A percentile compares a stretch with the other conserved stretches of the same genome.
phyloP scores from a whole-genome alignment of 2,888 invertebrate species.

The Calliopum simillimum region DNA sequence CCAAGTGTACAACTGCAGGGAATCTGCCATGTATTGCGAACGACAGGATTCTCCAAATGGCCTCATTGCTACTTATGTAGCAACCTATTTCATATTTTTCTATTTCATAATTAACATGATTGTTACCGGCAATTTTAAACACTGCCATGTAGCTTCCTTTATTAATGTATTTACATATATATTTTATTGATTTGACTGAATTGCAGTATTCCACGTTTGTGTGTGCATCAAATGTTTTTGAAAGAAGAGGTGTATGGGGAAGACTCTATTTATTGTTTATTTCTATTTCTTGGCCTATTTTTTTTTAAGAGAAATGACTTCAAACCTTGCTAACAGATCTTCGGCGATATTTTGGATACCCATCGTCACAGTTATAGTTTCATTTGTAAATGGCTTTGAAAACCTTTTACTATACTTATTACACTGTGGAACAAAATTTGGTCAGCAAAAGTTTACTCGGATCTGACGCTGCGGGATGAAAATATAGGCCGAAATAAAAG shows the following conservation, averaged over 20 bases:
- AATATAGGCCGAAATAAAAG: too few species aligned
- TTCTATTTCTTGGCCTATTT: conserved; percentile 11
- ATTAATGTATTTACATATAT: conserved; percentile 66
- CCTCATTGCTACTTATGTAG: too few species aligned
- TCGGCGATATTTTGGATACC: conserved; percentile 40
- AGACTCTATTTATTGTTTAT: conserved; percentile 60
- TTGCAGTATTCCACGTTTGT: conserved; percentile 65
- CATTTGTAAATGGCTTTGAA: conserved; percentile 38
- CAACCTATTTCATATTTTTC: conserved; percentile 44
- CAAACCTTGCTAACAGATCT: conserved; percentile 35
- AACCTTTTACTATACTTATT: conserved; percentile 44
- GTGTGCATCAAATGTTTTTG: conserved; percentile 56
- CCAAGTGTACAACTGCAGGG: too few species aligned
- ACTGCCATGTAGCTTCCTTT: conserved; percentile 62
- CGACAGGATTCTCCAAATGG: too few species aligned
- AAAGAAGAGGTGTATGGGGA: conserved; percentile 52
- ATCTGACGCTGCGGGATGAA: too few species aligned
- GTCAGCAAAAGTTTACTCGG: too few species aligned
- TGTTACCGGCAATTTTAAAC: conserved; percentile 27
- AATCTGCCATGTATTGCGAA: too few species aligned
- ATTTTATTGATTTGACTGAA: conserved; percentile 64
- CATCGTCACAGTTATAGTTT: conserved; percentile 39
- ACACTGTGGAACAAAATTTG: too few species aligned
- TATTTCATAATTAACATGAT: conserved; percentile 43
- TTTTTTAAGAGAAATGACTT: conserved; percentile 22